Percentiles rank a stretch among this genome's conserved stretches.
These are phyloP conservation scores for Conus canariensis DNA, from an alignment of 2,888 invertebrate species.

Conservation along the genomic window DNA sequence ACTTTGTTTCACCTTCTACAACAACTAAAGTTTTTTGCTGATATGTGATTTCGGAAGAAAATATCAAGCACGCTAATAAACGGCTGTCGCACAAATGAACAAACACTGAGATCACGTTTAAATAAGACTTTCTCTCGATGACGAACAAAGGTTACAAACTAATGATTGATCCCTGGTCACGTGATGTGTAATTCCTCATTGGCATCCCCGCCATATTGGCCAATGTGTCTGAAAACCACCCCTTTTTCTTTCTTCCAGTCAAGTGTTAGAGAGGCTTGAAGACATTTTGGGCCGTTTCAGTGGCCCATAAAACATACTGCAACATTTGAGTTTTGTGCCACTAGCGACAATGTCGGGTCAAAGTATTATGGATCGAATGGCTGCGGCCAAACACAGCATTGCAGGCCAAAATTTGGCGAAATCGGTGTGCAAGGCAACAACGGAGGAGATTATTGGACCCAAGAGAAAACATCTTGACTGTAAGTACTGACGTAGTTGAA, in stretches of 20 bases:
- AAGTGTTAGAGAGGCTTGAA: conserved; percentile 50
- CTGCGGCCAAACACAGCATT: conserved; percentile 98
- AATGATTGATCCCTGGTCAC: conserved; percentile 64
- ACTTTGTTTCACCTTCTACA: too few species aligned
- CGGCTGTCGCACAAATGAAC: not conserved
- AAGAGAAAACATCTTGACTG: conserved; percentile 99
- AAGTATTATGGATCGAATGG: conserved; percentile 97
- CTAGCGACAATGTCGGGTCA: conserved; percentile 86
- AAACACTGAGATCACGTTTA: not conserved
- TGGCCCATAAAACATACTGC: conserved; percentile 46
- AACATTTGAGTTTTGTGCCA: conserved; percentile 27
- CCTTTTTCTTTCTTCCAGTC: conserved; percentile 58
- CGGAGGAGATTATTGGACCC: conserved; percentile 99
- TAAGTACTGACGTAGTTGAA: conserved; percentile 83
- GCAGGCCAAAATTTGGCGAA: conserved; percentile 99
- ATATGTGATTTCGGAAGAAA: too few species aligned
- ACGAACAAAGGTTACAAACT: not conserved
- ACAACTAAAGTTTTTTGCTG: too few species aligned
- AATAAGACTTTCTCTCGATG: too few species aligned
- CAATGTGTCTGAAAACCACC: conserved; percentile 68
- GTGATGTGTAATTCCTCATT: conserved; percentile 63
- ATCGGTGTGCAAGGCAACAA: conserved; percentile 99
- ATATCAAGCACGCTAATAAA: not conserved
- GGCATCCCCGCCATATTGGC: conserved; percentile 68
- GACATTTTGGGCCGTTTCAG: conserved; percentile 52